Conservation (phyloP, 2,888 invertebrate species). For the Candidula unifasciata region DNA sequence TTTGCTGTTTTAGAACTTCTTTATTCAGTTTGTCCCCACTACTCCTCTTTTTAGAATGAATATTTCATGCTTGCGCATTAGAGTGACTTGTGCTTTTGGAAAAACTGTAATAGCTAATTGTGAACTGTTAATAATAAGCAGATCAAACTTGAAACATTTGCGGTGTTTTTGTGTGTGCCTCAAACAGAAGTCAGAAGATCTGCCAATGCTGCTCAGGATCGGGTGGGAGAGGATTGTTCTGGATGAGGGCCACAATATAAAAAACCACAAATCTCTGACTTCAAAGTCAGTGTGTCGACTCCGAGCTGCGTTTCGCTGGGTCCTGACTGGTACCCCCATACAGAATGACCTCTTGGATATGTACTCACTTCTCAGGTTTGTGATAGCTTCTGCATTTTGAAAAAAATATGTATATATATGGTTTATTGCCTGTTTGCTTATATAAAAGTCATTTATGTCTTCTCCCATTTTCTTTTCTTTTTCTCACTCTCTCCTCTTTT, state of each 20-base stretch:
- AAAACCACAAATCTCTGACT: constrained; percentile 89
- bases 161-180: background rate
- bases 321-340: constrained; percentile 94
- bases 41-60: too few relatives aligned
- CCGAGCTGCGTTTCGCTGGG: constrained; percentile 85
- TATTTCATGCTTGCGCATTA: too few relatives aligned
- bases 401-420: too few relatives aligned
- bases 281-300: constrained; percentile 85
- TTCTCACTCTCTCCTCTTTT: background rate
- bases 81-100: too few relatives aligned
- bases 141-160: background rate
- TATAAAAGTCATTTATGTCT: background rate
- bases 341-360: constrained; percentile 92
- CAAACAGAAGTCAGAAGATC: background rate
- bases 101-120: too few relatives aligned
- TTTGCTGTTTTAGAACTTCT: too few relatives aligned
- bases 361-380: constrained; percentile 78
- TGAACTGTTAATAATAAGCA: background rate
- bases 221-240: constrained; percentile 91
- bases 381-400: constrained; percentile 5
- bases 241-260: constrained; percentile 95
- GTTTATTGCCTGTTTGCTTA: too few relatives aligned
- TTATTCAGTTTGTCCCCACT: too few relatives aligned
- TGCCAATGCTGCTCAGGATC: constrained; percentile 82
- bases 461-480: background rate